Evolutionary conservation across 2,797 vertebrate species (phyloP), one percentile per base, ranked within the genome.

Genomic region (Pipistrellus kuhlii): DNA sequence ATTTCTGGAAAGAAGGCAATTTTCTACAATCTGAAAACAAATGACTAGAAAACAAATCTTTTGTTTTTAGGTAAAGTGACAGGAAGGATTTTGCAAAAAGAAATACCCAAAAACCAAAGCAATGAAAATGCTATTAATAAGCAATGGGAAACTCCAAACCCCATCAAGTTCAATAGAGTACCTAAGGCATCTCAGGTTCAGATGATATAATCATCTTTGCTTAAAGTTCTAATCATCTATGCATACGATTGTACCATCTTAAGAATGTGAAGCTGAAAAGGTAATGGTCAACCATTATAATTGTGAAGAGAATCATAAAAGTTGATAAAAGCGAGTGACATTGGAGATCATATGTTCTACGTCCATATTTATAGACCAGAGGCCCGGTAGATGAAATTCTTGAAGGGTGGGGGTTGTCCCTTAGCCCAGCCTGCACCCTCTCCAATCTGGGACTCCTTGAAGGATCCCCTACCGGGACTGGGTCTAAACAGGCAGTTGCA

Each of bases 151-250:
- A 96, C 94, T 96, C 95, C 94, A 95, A 96, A 90, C 78, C 94
- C 94, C 95, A 97, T 97, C 97, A 97, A 98, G 98, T 98, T 98
- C 98, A 97, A 18, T 96, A 98, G 98, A 98, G 97, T 92, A 98
- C 97, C 97, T 98, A 98, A 98, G 98, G 98, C 98, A 98, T 98
- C 98, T 97, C 96, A 95, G 96, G 90, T 97, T 97, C 97, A 66
- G 96, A 88, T 83, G 88, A 94, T 30, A 38, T 59, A 94, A 32
- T 98, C 97, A 96, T 97, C 98, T 98, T 97, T 97, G 97, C 97
- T 98, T 91, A 98, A 97, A 98, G 97, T 97, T 97, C 97, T 97
- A 95, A 97, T 97, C 91, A 97, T 97, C 98, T 98, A 86, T 96
- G 90, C 94, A 95, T 96, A 98, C 93, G 82, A 55, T 38, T 86